phyloP scores from a whole-genome alignment of 2,113 vertebrate genomes.

The Sylvicapra grimmia region DNA sequence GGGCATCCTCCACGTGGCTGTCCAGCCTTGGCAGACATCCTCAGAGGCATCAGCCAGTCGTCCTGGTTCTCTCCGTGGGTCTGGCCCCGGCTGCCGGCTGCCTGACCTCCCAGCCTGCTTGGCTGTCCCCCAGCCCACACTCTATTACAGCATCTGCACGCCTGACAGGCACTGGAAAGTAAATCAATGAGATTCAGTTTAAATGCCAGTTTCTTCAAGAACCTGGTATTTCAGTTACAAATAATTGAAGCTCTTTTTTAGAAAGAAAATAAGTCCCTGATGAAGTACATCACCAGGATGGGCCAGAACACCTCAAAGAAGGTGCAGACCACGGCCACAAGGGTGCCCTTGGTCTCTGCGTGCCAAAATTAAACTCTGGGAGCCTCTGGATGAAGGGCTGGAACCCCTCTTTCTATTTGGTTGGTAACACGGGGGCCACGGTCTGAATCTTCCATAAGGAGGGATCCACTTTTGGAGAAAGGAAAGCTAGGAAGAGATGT shows the following conservation, averaged over 20 bases:
- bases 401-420: neutral
- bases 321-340: conserved; percentile 95
- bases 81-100: neutral
- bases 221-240: conserved; percentile 73
- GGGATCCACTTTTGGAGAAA: neutral
- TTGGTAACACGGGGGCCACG: accelerated
- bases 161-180: conserved; percentile 54
- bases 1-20: neutral
- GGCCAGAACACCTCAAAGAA: conserved; percentile 99
- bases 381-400: neutral
- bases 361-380: conserved; percentile 78
- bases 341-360: conserved; percentile 95
- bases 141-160: conserved; percentile 31
- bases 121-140: neutral
- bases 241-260: conserved; percentile 70
- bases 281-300: conserved; percentile 99
- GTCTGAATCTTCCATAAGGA: neutral
- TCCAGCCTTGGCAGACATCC: neutral
- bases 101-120: neutral
- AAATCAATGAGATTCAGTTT: conserved; percentile 75
- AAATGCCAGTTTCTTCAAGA: conserved; percentile 78
- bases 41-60: neutral
- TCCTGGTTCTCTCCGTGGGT: neutral
- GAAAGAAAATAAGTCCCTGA: conserved; percentile 81
- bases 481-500: neutral